Percentiles rank a stretch among this genome's conserved stretches.
phyloP scores from a whole-genome alignment of 2,797 vertebrate genomes.

The Anas bernieri region DNA sequence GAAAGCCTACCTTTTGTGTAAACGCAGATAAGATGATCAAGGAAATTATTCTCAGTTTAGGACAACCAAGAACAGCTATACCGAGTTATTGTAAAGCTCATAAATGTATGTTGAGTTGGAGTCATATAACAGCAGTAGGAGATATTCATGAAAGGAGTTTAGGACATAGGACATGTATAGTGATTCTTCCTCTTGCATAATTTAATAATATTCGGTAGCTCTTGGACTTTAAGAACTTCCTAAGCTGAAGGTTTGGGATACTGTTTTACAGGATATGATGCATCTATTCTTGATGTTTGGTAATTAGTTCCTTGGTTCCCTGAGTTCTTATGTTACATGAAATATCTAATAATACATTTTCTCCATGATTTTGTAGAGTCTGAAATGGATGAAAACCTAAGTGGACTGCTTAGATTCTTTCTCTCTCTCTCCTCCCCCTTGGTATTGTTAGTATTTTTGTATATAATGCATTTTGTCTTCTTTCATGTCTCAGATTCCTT shows the following conservation, averaged over 20 bases:
- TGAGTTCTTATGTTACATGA: neutral
- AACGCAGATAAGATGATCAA: neutral
- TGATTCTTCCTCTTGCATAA: neutral
- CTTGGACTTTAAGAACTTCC: neutral
- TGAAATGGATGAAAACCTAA: neutral
- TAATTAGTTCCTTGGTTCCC: neutral
- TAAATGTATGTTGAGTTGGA: neutral
- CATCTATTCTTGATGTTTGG: neutral
- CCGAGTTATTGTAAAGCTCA: neutral
- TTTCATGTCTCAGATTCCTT: neutral
- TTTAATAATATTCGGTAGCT: neutral
- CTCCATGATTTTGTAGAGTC: neutral
- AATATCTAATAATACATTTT: neutral
- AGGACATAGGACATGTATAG: neutral
- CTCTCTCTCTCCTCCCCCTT: neutral
- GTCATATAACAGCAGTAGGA: neutral
- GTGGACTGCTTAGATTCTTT: neutral
- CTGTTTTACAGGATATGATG: neutral
- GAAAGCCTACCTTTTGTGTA: neutral
- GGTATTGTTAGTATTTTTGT: neutral
- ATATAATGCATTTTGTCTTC: neutral
- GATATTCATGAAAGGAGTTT: neutral
- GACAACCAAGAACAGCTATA: neutral
- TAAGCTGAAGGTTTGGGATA: neutral
- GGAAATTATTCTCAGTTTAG: neutral